Evolutionary conservation across 2,888 invertebrate genomes (phyloP).

Genomic region (Tiphia femorata): DNA sequence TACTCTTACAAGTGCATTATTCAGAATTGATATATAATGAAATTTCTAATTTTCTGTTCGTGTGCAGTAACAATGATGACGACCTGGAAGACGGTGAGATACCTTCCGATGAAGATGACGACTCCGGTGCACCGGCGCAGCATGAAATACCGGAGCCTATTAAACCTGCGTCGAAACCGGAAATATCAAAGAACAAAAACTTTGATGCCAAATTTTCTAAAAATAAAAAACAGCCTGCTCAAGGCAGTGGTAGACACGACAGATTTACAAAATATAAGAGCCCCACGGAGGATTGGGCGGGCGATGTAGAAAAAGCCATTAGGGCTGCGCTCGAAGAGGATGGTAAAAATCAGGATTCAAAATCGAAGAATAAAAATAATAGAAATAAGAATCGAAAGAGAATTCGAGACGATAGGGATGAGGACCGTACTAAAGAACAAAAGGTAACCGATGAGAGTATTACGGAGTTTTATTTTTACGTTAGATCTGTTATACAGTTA

Average conservation of each 20-base stretch:
- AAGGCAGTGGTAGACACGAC: conserved; percentile 51
- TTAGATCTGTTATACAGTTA: neutral
- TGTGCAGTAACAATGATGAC: conserved; percentile 66
- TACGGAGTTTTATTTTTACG: neutral
- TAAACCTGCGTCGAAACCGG: conserved; percentile 60
- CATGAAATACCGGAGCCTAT: conserved; percentile 70
- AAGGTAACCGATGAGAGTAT: no score
- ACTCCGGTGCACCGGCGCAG: conserved; percentile 45
- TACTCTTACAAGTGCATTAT: no score
- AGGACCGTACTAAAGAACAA: conserved; percentile 70
- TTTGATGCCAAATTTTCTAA: conserved; percentile 59
- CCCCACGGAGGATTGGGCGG: conserved; percentile 80
- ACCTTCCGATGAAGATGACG: conserved; percentile 77
- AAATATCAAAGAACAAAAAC: conserved; percentile 62
- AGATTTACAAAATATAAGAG: conserved; percentile 71
- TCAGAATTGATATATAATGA: no score
- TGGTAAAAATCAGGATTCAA: conserved; percentile 61
- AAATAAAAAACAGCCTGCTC: conserved; percentile 51
- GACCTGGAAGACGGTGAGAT: conserved; percentile 92
- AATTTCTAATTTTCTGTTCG: conserved; percentile 13
- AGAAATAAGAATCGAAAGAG: conserved; percentile 60
- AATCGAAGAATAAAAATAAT: conserved; percentile 55
- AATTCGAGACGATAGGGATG: conserved; percentile 68
- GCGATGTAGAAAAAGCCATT: conserved; percentile 83
- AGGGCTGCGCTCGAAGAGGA: conserved; percentile 82